These are phyloP conservation scores for Regulus satrapa DNA, from an alignment of 2,113 vertebrate species.

Conservation along the genomic window DNA sequence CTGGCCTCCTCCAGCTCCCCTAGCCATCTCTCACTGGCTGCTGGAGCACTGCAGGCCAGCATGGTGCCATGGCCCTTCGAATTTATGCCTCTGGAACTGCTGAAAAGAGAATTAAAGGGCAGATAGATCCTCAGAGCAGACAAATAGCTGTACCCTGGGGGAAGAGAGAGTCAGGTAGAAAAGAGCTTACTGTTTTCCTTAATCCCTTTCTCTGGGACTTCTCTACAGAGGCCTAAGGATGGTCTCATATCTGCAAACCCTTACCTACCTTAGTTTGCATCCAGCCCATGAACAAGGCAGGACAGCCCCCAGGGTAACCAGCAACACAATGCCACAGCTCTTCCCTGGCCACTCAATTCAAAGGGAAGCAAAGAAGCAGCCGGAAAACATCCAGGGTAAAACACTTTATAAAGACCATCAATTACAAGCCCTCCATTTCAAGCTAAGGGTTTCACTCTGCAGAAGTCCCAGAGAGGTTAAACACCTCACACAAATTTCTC, in stretches of 20 bases:
- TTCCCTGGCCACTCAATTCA: not conserved
- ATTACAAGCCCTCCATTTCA: not conserved
- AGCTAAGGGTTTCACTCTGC: not conserved
- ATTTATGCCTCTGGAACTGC: not conserved
- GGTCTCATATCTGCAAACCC: not conserved
- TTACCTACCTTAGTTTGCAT: not conserved
- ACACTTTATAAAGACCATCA: not conserved
- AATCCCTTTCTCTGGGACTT: not conserved
- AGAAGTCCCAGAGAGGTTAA: not conserved
- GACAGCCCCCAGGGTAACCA: not conserved
- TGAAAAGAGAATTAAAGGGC: not conserved
- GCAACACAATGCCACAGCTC: not conserved
- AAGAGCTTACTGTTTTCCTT: not conserved
- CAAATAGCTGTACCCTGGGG: not conserved
- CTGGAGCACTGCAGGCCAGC: not conserved
- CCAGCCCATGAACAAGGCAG: not conserved
- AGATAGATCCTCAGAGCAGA: not conserved
- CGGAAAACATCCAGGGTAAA: not conserved
- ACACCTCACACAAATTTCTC: not conserved
- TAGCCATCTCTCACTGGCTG: not conserved
- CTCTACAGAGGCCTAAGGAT: not conserved
- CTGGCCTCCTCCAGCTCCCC: not conserved
- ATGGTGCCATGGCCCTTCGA: rapidly evolving
- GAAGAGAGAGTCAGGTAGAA: not conserved
- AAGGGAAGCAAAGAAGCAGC: not conserved